These are phyloP conservation scores for Platerodrilus igneus DNA, from an alignment of 2,888 invertebrate genomes.

Conservation along the genomic window DNA sequence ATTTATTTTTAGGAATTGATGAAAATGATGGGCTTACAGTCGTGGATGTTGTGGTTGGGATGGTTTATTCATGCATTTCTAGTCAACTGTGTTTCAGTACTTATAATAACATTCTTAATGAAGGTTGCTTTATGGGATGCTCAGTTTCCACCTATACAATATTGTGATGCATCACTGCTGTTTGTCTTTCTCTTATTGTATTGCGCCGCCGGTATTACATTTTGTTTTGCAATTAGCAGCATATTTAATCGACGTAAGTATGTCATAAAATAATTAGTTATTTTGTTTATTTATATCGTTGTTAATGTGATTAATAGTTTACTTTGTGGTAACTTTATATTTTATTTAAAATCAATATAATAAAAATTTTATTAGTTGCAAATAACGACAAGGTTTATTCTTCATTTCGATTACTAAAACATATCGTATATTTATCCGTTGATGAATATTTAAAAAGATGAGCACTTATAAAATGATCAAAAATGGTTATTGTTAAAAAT, in stretches of 20 bases:
- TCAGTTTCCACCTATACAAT: slow-evolving; percentile 61
- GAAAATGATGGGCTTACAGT: slow-evolving; percentile 86
- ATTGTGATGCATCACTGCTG: slow-evolving; percentile 60
- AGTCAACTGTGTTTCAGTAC: slow-evolving; percentile 59
- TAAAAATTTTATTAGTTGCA: too few species aligned
- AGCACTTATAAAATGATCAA: too few species aligned
- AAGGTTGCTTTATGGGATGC: slow-evolving; percentile 51
- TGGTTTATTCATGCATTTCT: slow-evolving; percentile 79
- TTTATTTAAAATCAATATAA: too few species aligned
- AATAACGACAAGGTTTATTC: too few species aligned
- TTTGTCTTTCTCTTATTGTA: slow-evolving; percentile 69
- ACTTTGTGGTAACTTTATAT: too few species aligned
- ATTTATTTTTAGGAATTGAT: slow-evolving; percentile 67
- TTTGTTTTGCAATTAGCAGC: slow-evolving; percentile 73
- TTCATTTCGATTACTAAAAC: too few species aligned
- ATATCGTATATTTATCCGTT: too few species aligned
- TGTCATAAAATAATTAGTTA: too few species aligned
- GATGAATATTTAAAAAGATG: too few species aligned
- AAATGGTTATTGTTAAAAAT: too few species aligned
- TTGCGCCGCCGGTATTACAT: slow-evolving; percentile 62
- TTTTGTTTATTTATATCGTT: too few species aligned
- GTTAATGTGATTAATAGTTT: too few species aligned
- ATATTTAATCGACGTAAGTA: slow-evolving; percentile 70
- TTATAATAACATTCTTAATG: slow-evolving; percentile 55
- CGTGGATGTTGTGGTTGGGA: slow-evolving; percentile 80